phyloP scores from a whole-genome alignment of 2,888 invertebrate genomes.

The Hedychridium roseum region DNA sequence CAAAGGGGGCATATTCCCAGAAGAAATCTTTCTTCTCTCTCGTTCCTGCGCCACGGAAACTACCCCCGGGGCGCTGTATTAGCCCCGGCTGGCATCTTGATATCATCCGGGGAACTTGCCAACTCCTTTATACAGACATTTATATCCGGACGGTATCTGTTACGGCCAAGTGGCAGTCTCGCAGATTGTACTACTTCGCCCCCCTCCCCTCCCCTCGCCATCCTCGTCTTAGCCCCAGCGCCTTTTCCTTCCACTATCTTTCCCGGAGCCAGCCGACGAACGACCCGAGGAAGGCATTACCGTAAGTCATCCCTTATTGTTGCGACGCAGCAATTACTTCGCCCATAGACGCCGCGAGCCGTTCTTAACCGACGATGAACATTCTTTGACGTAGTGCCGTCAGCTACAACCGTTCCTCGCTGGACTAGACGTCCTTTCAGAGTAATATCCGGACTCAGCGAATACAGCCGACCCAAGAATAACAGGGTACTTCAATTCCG shows the following conservation, averaged over 20 bases:
- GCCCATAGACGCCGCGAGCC: constrained; percentile 8
- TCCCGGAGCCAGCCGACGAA: too few relatives aligned
- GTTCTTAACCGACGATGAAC: too few relatives aligned
- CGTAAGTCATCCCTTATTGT: constrained; percentile 48
- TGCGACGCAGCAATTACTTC: constrained; percentile 37
- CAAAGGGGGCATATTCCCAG: constrained; percentile 29
- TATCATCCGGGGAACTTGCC: constrained; percentile 55
- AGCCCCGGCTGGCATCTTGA: constrained; percentile 52
- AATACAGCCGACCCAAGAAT: too few relatives aligned
- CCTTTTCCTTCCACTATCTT: constrained; percentile 2
- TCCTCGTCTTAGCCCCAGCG: constrained; percentile 1
- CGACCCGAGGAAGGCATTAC: constrained; percentile 42
- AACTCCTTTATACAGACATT: constrained; percentile 58
- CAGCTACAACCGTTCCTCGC: too few relatives aligned
- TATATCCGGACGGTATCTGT: constrained; percentile 54
- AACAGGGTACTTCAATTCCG: too few relatives aligned
- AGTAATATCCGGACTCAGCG: too few relatives aligned
- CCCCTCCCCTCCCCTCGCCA: constrained; percentile 16
- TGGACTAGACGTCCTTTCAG: too few relatives aligned
- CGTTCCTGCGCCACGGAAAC: too few relatives aligned
- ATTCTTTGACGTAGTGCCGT: too few relatives aligned
- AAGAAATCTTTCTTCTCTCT: constrained; percentile 29
- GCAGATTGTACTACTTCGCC: constrained; percentile 54
- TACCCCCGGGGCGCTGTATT: constrained; percentile 39
- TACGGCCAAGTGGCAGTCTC: constrained; percentile 51